Evolutionary conservation across 2,888 invertebrate genomes (phyloP), one percentile per base, ranked within the genome.

Genomic region (Stenotaenia linearis): DNA sequence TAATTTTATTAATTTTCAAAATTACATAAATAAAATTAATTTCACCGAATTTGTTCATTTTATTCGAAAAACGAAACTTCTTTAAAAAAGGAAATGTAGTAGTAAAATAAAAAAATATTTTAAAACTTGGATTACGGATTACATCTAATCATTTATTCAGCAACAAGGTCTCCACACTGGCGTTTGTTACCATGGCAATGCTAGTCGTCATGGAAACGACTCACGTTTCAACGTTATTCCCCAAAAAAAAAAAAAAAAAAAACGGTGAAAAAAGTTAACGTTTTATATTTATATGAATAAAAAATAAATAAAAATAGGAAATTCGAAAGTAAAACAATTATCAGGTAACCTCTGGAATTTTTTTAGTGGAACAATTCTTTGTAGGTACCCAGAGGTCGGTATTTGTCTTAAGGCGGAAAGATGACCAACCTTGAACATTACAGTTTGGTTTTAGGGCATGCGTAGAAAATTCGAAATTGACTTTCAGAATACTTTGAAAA

Each of bases 141-240:
- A 50, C 50, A 69, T 69, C 69, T 69, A 10, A 69, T 69, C 28
- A 69, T 69, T 69, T 69, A 69, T 69, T 69, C 69, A 69, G 69
- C 69, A 69, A 69, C 69, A 69, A 69, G 69, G 25, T 69, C 69
- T 69, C 69, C 69, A 69, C 69, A 69, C 69, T 69, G 69, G 69
- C 69, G 69, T 69, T 28, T 69, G 69, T 69, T 69, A n/a, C 69
- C 69, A 69, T 69, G 69, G 69, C 69, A 69, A 69, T 28, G 12
- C 69, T 69, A 28, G 69, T 69, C 69, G 69, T 69, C 69, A 69
- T 69, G 69, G 69, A 69, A 69, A 69, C 69, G 69, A 69, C 69
- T 69, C 69, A 25, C 69, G 69, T 69, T 69, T 69, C 69, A 69
- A 69, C 69, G 25, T 28, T 69, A 18, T 50, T 18, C 50, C 18